Percentiles rank a stretch among this genome's conserved stretches.
Conservation (phyloP, 2,888 invertebrate genomes). For the Pediacus dermestoides region DNA sequence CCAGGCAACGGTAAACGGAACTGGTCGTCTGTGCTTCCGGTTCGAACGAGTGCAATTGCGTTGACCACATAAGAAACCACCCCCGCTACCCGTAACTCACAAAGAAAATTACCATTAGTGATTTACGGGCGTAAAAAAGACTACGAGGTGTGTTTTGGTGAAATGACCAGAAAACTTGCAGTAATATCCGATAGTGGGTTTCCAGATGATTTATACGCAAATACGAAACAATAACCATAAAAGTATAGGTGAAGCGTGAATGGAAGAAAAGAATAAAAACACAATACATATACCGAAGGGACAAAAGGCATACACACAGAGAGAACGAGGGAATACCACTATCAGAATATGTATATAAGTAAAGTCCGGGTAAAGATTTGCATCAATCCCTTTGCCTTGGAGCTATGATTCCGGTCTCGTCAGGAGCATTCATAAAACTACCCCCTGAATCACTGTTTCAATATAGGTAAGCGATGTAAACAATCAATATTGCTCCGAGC, state of each 20-base stretch:
- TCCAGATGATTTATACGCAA: too few relatives aligned
- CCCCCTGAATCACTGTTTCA: constrained; percentile 37
- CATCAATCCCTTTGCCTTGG: constrained; percentile 29
- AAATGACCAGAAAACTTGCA: too few relatives aligned
- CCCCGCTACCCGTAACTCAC: too few relatives aligned
- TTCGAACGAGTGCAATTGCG: too few relatives aligned
- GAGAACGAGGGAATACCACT: constrained; percentile 13
- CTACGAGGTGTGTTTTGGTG: too few relatives aligned
- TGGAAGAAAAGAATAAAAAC: constrained; percentile 35
- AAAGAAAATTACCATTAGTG: too few relatives aligned
- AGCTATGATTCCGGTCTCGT: constrained; percentile 35
- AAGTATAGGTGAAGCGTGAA: constrained; percentile 39
- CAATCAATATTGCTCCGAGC: constrained; percentile 34
- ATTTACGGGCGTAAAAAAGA: too few relatives aligned
- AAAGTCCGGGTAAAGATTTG: constrained; percentile 30
- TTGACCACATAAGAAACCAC: too few relatives aligned
- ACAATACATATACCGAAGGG: constrained; percentile 33
- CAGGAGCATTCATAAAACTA: constrained; percentile 40
- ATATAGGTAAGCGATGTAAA: constrained; percentile 41
- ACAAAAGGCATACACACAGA: constrained; percentile 27
- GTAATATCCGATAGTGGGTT: too few relatives aligned
- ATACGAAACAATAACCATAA: constrained; percentile 42
- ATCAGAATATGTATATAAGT: constrained; percentile 14
- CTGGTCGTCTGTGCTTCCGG: constrained; percentile 39
- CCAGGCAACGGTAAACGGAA: constrained; percentile 38